These are phyloP conservation scores for Chelonus formosanus DNA, from an alignment of 2,888 invertebrate species.

Conservation along the genomic window DNA sequence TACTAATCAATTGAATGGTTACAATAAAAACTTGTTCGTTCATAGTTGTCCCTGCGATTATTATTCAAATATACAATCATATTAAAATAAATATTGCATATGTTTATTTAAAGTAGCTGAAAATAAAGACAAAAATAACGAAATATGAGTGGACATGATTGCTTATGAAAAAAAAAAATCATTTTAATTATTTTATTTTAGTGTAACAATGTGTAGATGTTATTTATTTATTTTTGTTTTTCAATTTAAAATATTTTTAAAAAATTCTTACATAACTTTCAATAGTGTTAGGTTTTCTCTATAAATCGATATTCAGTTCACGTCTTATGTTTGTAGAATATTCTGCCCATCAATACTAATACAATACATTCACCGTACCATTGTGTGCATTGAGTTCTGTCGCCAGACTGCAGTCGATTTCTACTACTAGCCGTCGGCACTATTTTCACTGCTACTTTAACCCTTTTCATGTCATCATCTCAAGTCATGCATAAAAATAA, in stretches of 20 bases:
- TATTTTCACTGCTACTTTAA: background rate
- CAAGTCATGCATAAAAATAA: constrained; percentile 17
- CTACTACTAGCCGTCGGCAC: constrained; percentile 24
- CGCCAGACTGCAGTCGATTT: constrained; percentile 34
- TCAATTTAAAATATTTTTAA: constrained; percentile 13
- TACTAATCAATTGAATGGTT: too few relatives aligned
- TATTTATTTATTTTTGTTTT: background rate
- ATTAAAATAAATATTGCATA: too few relatives aligned
- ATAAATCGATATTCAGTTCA: constrained; percentile 24
- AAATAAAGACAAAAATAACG: too few relatives aligned
- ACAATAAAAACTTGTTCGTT: too few relatives aligned
- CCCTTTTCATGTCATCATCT: constrained; percentile 3
- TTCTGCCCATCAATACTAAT: constrained; percentile 25
- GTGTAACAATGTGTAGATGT: background rate
- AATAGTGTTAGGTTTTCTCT: constrained; percentile 11
- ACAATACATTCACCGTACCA: constrained; percentile 18
- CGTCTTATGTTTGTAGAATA: constrained; percentile 19
- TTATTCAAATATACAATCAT: too few relatives aligned
- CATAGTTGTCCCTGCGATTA: too few relatives aligned
- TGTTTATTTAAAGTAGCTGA: too few relatives aligned
- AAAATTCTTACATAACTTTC: constrained; percentile 6
- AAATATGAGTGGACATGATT: too few relatives aligned
- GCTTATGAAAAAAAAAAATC: too few relatives aligned
- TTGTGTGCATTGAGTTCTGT: constrained; percentile 32
- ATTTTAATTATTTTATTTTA: too few relatives aligned